Evolutionary conservation across 1,140 invertebrate species (phyloP).

Genomic region (Scaptodrosophila lebanonensis): DNA sequence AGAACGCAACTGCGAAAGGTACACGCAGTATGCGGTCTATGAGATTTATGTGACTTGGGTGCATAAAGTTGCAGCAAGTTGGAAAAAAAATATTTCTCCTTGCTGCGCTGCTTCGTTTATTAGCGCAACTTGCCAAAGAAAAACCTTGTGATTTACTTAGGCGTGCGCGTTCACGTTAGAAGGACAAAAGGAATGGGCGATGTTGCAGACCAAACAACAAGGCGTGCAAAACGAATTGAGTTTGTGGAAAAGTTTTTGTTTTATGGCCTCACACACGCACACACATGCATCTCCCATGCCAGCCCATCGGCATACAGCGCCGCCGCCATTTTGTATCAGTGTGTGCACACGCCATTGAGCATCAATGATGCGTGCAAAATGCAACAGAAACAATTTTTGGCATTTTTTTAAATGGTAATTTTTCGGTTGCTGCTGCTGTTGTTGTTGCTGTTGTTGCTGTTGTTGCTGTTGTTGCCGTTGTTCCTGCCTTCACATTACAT

Average conservation of each 20-base stretch:
- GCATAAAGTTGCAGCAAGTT: neutral
- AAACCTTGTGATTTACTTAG: constrained; percentile 64
- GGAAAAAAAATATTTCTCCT: constrained; percentile 20
- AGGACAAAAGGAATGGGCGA: constrained; percentile 60
- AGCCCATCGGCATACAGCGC: too few relatives aligned
- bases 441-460: constrained; percentile 18
- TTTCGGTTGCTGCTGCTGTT: constrained; percentile 38
- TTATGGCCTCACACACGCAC: constrained; percentile 23
- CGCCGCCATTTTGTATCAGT: constrained; percentile 71
- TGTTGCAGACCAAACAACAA: constrained; percentile 28
- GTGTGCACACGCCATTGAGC: constrained; percentile 71
- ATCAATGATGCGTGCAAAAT: constrained; percentile 75
- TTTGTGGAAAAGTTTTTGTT: constrained; percentile 60
- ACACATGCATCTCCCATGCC: constrained; percentile 18
- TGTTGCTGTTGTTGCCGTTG: constrained; percentile 41
- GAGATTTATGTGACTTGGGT: constrained; percentile 54
- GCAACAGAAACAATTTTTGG: constrained; percentile 68
- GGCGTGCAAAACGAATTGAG: constrained; percentile 19
- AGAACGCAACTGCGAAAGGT: too few relatives aligned
- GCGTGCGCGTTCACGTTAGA: constrained; percentile 43
- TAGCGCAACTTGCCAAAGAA: constrained; percentile 42
- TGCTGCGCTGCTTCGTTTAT: constrained; percentile 43
- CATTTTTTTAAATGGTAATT: constrained; percentile 69
- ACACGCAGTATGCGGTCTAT: constrained; percentile 28
- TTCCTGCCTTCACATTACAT: constrained; percentile 13